phyloP scores from a whole-genome alignment of 2,888 invertebrate genomes.

The Trichopoda pennipes region DNA sequence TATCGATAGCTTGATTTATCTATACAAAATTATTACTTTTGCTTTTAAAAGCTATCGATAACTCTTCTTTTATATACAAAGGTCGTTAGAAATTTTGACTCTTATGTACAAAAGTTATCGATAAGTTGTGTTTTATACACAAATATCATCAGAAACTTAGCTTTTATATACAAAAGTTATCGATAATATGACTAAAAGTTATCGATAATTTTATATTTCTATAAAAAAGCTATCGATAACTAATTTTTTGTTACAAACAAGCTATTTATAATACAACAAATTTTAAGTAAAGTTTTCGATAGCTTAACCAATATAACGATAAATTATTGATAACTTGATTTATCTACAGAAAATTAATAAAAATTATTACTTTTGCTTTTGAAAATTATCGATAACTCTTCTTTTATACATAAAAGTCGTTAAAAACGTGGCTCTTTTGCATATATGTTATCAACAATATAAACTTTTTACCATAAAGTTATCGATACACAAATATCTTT shows the following conservation, averaged over 20 bases:
- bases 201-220: too few species aligned
- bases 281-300: background rate
- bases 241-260: too few species aligned
- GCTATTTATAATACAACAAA: too few species aligned
- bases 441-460: conserved; percentile 4
- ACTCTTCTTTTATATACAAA: background rate
- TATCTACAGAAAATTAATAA: background rate
- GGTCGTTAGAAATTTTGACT: background rate
- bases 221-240: too few species aligned
- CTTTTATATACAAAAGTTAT: background rate
- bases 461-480: background rate
- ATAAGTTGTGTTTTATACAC: background rate
- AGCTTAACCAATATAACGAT: too few species aligned
- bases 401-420: too few species aligned
- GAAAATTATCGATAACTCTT: too few species aligned
- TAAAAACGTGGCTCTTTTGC: background rate
- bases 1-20: background rate
- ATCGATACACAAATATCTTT: background rate
- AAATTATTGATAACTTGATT: background rate
- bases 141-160: background rate
- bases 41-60: background rate
- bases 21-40: too few species aligned
- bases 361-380: too few species aligned
- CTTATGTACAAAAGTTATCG: background rate
- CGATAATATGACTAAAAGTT: background rate